Base-by-base conservation (phyloP, 2,113 vertebrate species). In the Cnemophilus loriae region DNA sequence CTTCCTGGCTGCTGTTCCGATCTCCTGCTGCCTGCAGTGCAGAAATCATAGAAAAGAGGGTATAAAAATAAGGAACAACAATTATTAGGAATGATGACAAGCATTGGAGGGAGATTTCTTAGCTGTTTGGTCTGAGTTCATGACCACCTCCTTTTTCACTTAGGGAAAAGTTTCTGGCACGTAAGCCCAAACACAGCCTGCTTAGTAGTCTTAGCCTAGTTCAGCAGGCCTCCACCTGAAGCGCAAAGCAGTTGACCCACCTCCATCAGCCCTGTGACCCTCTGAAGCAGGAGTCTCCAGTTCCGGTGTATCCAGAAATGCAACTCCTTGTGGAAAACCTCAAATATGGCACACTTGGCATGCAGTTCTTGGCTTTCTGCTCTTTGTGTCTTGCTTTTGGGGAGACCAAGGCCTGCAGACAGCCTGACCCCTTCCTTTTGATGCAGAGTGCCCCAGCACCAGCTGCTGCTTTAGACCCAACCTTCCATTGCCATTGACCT, bases 291-390 rank as follows among this genome's bases (percentile, higher is more conserved):
- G 10, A 39, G 10, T 46, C 19, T 65, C 7, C 1, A 0, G 7
- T 70, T 82, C 30, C 1, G 0, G 18, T 26, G 37, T 35, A 33
- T 15, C 24, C 57, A 10, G 4, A 9, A 2, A 37, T 44, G 42
- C 42, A 52, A 5, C 18, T 89, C 20, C 20, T 47, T 42, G 8
- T 37, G 47, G 49, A 37, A 78, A 55, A 41, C 21, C 46, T 79
- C 3, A 2, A 44, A 57, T 21, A 21, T 0, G 1, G 9, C 11
- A 11, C 28, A 24, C 20, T 52, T 15, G 14, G 20, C 22, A 4
- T 44, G 23, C 28, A 46, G 21, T 35, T 84, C 63, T 84, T 68
- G 52, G 21, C 68, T 68, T 39, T 73, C 59, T 63, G 27, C 16
- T 82, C 35, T 49, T 68, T 6, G 6, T 32, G 23, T 47, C 41